Base-by-base conservation (phyloP, 2,888 invertebrate species). In the Lathronympha strigana region DNA sequence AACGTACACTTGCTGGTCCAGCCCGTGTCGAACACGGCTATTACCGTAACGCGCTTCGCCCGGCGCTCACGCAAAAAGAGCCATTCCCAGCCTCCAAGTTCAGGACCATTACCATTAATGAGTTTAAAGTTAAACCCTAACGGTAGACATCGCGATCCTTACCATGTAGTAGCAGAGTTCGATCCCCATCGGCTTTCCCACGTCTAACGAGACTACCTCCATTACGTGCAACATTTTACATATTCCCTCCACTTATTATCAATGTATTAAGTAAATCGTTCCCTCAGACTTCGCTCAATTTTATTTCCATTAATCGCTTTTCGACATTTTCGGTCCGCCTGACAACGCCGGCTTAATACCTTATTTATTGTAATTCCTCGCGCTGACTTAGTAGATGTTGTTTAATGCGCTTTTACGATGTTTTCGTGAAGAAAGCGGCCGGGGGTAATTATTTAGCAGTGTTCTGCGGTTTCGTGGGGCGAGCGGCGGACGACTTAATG, bases 181-280 rank as follows among this genome's bases (percentile, higher is more conserved):
- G 69, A 71, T 68, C 70, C 72, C 72, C 73, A 68, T 68, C 81
- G 49, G 60, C 73, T 79, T 90, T 91, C 92, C 92, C 91, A 91
- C 90, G 90, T 89, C 87, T 90, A 92, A 92, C 90, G 82, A 90
- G 90, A 79, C 89, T 86, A 80, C 86, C 84, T 81, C 86, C 84
- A 91, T 89, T 91, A 89, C 88, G 82, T 81, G 76, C 80, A 80
- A 80, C 87, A 80, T 86, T 87, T 88, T 88, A 88, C 86, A 88
- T 88, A 87, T 86, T 86, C 87, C 81, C 79, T 78, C 75, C 84
- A 83, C 86, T 89, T 89, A 88, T 88, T 86, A 89, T 87, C 88
- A 85, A 88, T 85, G 83, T 90, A 87, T 89, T 88, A 88, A 89
- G 83, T 89, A 88, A 89, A 90, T 88, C 84, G 86, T 85, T 84